Evolutionary conservation across 30 jellyfish, hydroid and myxozoan species (phyloP).

Genomic region (Sanderia malayensis): DNA sequence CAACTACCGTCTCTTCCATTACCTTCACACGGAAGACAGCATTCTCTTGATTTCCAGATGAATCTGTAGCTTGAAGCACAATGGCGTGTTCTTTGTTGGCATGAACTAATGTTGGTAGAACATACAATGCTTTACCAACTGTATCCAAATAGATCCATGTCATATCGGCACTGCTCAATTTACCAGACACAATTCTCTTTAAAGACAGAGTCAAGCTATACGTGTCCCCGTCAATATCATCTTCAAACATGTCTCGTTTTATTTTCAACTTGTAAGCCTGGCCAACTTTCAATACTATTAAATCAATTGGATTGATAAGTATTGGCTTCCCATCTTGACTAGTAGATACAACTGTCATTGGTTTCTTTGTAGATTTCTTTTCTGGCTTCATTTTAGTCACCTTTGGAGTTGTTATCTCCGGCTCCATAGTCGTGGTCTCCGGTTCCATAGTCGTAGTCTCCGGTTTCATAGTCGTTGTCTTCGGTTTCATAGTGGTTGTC

Average conservation of each 20-base stretch:
- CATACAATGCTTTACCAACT: constrained; percentile 33
- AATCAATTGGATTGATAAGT: constrained; percentile 50
- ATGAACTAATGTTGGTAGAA: constrained; percentile 37
- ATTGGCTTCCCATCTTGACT: constrained; percentile 51
- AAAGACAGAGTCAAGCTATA: constrained; percentile 42
- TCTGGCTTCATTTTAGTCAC: constrained; percentile 22
- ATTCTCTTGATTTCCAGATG: constrained; percentile 54
- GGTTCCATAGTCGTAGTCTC: constrained; percentile 41
- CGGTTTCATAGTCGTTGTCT: constrained; percentile 40
- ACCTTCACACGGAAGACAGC: constrained; percentile 79
- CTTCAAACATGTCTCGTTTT: constrained; percentile 63
- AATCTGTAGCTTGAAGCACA: constrained; percentile 80
- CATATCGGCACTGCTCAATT: constrained; percentile 35
- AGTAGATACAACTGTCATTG: constrained; percentile 17
- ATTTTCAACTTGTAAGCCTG: constrained; percentile 45
- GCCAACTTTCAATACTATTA: constrained; percentile 34
- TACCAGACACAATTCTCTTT: constrained; percentile 34
- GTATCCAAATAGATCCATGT: constrained; percentile 66
- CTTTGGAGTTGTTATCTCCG: constrained; percentile 18
- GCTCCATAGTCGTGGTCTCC: constrained; percentile 26
- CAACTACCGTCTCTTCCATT: constrained; percentile 26
- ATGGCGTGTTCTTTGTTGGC: constrained; percentile 58
- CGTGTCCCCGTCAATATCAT: constrained; percentile 67
- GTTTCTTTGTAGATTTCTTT: not conserved
- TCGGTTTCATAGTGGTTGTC: constrained; percentile 50